Base-by-base conservation (phyloP, 2,888 invertebrate genomes). In the Drosophila villosipedis region DNA sequence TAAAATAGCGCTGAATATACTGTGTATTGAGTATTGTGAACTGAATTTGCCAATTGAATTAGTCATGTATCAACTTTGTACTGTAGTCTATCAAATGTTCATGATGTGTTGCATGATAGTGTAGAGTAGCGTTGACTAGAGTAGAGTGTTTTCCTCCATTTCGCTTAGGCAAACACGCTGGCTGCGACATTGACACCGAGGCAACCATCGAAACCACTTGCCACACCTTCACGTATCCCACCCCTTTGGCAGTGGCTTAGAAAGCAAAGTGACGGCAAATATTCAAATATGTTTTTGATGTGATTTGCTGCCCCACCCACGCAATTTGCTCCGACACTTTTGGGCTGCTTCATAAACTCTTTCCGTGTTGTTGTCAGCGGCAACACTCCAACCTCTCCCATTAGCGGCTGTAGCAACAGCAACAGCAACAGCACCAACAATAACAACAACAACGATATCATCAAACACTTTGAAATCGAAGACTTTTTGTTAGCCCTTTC, bases 281-380 rank as follows among this genome's bases (percentile, higher is more conserved):
- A 87, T 87, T 90, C 87, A 91, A 91, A 87, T 89, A 87, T 87
- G 90, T 91, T 86, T 91, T 89, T 89, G 88, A 91, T 89, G 88
- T 87, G 87, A 91, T 88, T 87, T 91, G 80, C 73, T 80, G 76
- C 74, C 73, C 75, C 73, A 78, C 78, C 78, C 83, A 83, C 80
- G 74, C 86, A 85, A 80, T 90, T 88, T 83, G 71, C 61, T 55
- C 76, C 68, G 81, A 69, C 80, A 74, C 80, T 90, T 80, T 80
- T 72, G 61, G 90, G 76, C 80, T 68, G 72, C 71, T 69, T 73
- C 73, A 64, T 73, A 49, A 52, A 52, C 70, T 43, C 66, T 25
- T 49, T 70, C 53, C 64, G 62, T 73, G 79, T 72, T 90, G 89
- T 87, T 80, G 87, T 86, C 84, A 81, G 68, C 68, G 84, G 89